Evolutionary conservation across 2,113 vertebrate species (phyloP).

Genomic region (Sinocyclocheilus maitianheensis): DNA sequence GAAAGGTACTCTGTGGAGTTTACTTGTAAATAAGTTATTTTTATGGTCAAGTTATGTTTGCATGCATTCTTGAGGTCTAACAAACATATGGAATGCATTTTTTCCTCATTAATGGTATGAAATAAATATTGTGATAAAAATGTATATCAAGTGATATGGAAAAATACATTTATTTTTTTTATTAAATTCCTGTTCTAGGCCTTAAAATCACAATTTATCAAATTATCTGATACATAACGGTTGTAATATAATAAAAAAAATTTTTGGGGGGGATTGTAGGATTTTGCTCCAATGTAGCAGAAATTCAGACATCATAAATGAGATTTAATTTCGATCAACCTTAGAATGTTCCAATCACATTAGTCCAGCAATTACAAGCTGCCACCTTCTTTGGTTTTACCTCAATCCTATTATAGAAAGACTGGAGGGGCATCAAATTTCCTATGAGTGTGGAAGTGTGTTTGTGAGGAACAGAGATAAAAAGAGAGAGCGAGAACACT

Average conservation of each 20-base stretch:
- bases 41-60: too few relatives aligned
- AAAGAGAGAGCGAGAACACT: background rate
- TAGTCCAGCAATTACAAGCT: background rate
- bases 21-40: too few relatives aligned
- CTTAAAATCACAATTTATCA: background rate
- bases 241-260: background rate
- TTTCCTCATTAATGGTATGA: background rate
- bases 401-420: slow-evolving; percentile 6
- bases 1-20: too few relatives aligned
- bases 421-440: background rate
- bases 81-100: background rate
- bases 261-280: background rate
- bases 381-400: background rate
- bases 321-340: background rate
- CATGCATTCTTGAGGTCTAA: background rate
- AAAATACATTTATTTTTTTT: background rate
- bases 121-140: background rate
- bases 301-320: background rate
- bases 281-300: background rate
- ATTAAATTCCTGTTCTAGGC: background rate
- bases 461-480: background rate
- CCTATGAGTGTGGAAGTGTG: background rate
- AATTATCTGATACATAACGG: background rate
- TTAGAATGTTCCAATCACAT: slow-evolving; percentile 12
- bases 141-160: background rate